These are phyloP conservation scores for Luehdorfia chinensis DNA, from an alignment of 1,140 invertebrate species.

Conservation along the genomic window DNA sequence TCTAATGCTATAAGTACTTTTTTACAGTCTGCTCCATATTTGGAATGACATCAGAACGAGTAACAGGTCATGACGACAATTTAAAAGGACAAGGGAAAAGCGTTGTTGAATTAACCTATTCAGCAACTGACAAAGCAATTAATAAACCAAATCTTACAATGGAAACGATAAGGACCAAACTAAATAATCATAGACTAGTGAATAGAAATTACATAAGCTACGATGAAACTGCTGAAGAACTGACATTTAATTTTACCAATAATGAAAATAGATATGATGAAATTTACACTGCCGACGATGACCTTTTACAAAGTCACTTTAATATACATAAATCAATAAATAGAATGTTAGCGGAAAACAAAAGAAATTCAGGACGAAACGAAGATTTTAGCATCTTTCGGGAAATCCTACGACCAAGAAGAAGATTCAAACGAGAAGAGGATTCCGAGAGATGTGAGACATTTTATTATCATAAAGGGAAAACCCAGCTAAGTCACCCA, in stretches of 20 bases:
- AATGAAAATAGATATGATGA: conserved; percentile 28
- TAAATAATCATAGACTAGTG: conserved; percentile 21
- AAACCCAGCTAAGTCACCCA: conserved; percentile 45
- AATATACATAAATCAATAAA: conserved; percentile 29
- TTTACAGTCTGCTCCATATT: conserved; percentile 49
- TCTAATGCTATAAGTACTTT: too few species aligned
- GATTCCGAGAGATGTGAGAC: conserved; percentile 39
- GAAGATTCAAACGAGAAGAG: conserved; percentile 41
- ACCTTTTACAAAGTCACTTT: conserved; percentile 34
- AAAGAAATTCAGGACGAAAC: conserved; percentile 19
- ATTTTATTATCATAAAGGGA: conserved; percentile 36
- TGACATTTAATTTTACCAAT: conserved; percentile 14
- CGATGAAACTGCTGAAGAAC: conserved; percentile 21
- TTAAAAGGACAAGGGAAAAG: conserved; percentile 15
- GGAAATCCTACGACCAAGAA: conserved; percentile 19
- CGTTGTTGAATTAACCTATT: conserved; percentile 18
- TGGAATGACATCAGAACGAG: conserved; percentile 29
- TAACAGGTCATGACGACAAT: conserved; percentile 40
- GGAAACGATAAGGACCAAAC: conserved; percentile 35
- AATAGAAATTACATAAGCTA: conserved; percentile 19
- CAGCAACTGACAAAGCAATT: conserved; percentile 20
- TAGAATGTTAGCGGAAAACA: conserved; percentile 10
- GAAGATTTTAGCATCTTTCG: conserved; percentile 16
- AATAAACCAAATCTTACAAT: conserved; percentile 26
- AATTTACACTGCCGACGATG: conserved; percentile 34